Evolutionary conservation across 2,113 vertebrate species (phyloP), one percentile per base, ranked within the genome.

Genomic region (Laticauda colubrina): DNA sequence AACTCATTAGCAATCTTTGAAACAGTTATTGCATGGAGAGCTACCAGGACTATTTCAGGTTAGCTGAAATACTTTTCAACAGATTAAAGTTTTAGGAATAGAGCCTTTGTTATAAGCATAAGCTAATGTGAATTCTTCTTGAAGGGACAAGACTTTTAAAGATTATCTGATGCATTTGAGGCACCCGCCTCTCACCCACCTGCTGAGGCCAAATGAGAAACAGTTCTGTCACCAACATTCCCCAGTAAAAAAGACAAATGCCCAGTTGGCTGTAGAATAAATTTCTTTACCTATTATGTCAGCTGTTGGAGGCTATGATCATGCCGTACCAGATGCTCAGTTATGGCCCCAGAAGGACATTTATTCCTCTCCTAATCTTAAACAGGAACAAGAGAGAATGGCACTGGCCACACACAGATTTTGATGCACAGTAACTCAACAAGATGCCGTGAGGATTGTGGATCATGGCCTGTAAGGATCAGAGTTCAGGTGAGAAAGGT

Each of bases 281-380:
- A 86, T 59, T 53, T 93, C 51, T 86, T 89, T 92, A 93, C 93
- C 93, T 93, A 90, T 93, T 92, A 87, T 91, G 93, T 93, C 93
- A 93, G 93, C 90, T 93, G 93, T 92, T 92, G 87, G 75, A 64
- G 26, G 23, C 48, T 24, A 53, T 48, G 90, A 57, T 69, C 75
- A 34, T 90, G 61, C 75, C 11, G 14, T 45, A 69, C 93, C 90
- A 86, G 88, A 92, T 64, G 90, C 90, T 64, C 69, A 24, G 88
- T 89, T 92, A 94, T 59, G 89, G 39, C 75, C 88, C 93, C 90
- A 87, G 88, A 91, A 89, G 93, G 61, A 87, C 57, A 29, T 92
- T 92, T 94, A 94, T 54, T 91, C 69, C 64, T 89, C 55, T 45
- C 87, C 75, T 89, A 87, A 94, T 87, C 56, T 54, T 64, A 89